Evolutionary conservation across 1,140 invertebrate species (phyloP).

Genomic region (Vanessa atalanta): DNA sequence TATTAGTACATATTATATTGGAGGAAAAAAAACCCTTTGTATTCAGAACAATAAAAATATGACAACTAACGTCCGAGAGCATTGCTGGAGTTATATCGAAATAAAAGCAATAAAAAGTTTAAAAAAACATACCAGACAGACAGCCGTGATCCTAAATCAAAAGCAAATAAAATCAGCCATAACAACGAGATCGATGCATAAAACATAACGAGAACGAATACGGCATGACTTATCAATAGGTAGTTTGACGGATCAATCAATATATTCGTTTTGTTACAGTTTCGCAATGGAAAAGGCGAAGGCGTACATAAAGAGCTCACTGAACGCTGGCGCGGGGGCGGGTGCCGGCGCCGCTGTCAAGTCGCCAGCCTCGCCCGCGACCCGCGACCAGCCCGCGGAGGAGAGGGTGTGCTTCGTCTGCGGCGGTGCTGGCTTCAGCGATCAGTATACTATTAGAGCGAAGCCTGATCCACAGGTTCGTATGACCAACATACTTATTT

Average conservation of each 20-base stretch:
- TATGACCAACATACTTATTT: not conserved
- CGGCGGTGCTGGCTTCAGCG: conserved; percentile 86
- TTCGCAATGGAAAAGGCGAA: conserved; percentile 83
- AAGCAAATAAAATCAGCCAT: not conserved
- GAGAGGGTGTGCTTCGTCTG: conserved; percentile 90
- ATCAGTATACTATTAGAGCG: conserved; percentile 85
- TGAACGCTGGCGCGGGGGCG: conserved; percentile 50
- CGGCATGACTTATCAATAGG: conserved; percentile 4
- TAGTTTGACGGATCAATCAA: not conserved
- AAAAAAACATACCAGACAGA: not conserved
- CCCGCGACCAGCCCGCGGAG: conserved; percentile 48
- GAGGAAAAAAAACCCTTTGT: no score
- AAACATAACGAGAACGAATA: not conserved
- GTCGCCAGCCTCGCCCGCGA: conserved; percentile 42
- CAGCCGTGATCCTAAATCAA: conserved; percentile 2
- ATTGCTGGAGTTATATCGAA: not conserved
- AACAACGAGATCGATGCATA: not conserved
- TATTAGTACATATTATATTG: no score
- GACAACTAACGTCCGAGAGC: not conserved
- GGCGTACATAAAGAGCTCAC: conserved; percentile 83
- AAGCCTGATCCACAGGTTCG: conserved; percentile 82
- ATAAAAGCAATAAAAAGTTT: not conserved
- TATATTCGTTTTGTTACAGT: conserved; percentile 44
- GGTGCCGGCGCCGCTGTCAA: conserved; percentile 39
- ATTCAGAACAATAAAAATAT: no score